These are phyloP conservation scores for Clinocottus analis DNA, from an alignment of 2,113 vertebrate species.

Conservation along the genomic window DNA sequence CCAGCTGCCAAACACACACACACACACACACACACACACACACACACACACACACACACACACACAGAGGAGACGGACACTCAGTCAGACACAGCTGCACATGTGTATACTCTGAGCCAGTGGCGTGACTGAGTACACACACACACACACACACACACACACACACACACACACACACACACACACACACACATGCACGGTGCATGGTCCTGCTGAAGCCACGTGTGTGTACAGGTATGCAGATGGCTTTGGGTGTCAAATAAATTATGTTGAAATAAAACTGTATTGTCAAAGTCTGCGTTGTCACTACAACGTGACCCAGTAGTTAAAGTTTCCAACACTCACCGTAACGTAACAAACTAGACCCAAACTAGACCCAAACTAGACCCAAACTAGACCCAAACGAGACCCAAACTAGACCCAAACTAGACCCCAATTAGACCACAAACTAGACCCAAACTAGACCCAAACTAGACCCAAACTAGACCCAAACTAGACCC, in stretches of 20 bases:
- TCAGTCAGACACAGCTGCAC: slow-evolving; percentile 57
- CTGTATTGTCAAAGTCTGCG: background rate
- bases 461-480: no score
- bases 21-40: slow-evolving; percentile 23
- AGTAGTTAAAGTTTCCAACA: no score
- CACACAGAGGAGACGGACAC: slow-evolving; percentile 41
- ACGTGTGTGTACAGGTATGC: slow-evolving; percentile 42
- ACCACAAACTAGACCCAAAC: no score
- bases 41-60: slow-evolving; percentile 37
- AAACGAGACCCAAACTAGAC: no score
- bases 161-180: slow-evolving; percentile 4
- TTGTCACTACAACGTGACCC: background rate
- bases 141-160: slow-evolving; percentile 12
- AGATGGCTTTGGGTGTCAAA: background rate
- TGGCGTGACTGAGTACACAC: slow-evolving; percentile 40
- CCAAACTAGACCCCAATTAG: no score
- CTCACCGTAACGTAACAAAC: no score
- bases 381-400: no score
- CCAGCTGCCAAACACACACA: slow-evolving; percentile 76
- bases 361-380: no score
- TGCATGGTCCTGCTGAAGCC: slow-evolving; percentile 24
- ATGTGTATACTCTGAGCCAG: slow-evolving; percentile 49
- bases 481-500: no score
- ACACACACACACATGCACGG: slow-evolving; percentile 6
- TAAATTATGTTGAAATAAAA: background rate